Conservation (phyloP, 2,888 invertebrate genomes). For the Megamerina dolium region DNA sequence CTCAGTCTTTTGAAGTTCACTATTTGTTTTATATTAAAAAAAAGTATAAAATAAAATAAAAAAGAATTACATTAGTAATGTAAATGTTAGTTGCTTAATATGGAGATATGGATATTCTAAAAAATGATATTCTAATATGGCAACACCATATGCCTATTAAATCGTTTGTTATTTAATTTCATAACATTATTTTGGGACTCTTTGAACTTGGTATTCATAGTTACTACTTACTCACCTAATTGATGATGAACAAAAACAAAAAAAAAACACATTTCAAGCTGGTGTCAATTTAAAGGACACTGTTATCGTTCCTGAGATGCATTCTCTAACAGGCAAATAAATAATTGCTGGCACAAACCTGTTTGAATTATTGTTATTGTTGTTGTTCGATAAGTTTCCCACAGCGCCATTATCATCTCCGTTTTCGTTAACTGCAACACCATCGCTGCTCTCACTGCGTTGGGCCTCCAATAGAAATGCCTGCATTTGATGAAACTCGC, state of each 20-base stretch:
- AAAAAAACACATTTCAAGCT: conserved; percentile 70
- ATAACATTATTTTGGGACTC: too few relatives aligned
- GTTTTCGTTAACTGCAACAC: conserved; percentile 5
- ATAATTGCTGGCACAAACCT: conserved; percentile 87
- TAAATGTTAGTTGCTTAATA: too few relatives aligned
- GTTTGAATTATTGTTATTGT: too few relatives aligned
- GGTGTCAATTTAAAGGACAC: conserved; percentile 91
- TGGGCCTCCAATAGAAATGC: conserved; percentile 77
- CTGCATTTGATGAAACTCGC: conserved; percentile 67
- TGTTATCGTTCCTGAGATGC: conserved; percentile 78
- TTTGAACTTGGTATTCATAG: too few relatives aligned
- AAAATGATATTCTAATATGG: too few relatives aligned
- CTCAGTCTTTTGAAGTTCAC: conserved; percentile 45
- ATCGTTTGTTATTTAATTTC: not conserved
- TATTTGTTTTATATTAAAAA: conserved; percentile 21
- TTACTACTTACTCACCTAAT: too few relatives aligned
- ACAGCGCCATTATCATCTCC: conserved; percentile 8
- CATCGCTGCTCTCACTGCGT: conserved; percentile 8
- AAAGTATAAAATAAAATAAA: conserved; percentile 21
- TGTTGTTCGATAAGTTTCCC: too few relatives aligned
- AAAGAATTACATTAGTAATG: not conserved
- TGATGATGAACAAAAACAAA: too few relatives aligned
- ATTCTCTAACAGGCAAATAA: conserved; percentile 86
- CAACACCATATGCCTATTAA: not conserved
- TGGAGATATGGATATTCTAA: too few relatives aligned